phyloP scores from a whole-genome alignment of 2,797 vertebrate species.

The Pipistrellus pipistrellus region DNA sequence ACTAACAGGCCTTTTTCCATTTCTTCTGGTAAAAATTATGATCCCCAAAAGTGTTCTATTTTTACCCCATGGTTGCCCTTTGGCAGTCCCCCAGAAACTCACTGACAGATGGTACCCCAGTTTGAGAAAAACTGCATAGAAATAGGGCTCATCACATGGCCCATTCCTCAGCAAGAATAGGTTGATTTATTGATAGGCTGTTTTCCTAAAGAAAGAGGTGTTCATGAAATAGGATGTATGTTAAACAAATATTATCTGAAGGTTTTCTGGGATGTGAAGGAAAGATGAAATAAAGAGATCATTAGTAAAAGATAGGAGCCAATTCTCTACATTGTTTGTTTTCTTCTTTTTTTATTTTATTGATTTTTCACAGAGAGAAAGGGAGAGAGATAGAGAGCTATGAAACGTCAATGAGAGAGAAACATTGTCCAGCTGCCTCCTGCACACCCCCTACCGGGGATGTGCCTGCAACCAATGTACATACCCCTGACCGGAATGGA shows the following conservation, averaged over 20 bases:
- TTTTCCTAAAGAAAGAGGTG: background rate
- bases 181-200: background rate
- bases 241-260: background rate
- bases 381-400: too few relatives aligned
- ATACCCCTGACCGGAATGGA: too few relatives aligned
- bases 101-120: background rate
- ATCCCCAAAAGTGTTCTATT: background rate
- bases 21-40: constrained; percentile 29
- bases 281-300: background rate
- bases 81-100: background rate
- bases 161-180: background rate
- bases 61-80: background rate
- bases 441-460: too few relatives aligned
- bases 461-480: too few relatives aligned
- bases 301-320: background rate
- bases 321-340: background rate
- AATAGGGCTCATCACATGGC: background rate
- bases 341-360: too few relatives aligned
- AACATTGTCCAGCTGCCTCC: too few relatives aligned
- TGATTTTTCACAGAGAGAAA: too few relatives aligned
- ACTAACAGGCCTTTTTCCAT: background rate
- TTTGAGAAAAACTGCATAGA: background rate
- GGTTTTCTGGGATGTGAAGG: background rate
- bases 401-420: too few relatives aligned
- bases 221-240: background rate